Evolutionary conservation across 2,888 invertebrate genomes (phyloP).

Genomic region (Petrophora chlorosata): DNA sequence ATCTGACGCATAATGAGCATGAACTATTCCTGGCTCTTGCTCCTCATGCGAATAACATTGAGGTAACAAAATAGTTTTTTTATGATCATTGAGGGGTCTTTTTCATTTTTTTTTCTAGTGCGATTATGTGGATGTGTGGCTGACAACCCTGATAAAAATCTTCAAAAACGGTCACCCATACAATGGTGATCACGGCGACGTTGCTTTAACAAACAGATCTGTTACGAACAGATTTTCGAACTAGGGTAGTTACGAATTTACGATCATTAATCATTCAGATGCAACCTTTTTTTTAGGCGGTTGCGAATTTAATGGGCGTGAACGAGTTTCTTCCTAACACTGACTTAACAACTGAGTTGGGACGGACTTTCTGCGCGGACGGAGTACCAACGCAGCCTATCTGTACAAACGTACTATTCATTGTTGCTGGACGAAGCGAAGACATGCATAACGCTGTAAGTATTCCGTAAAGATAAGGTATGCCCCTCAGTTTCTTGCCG

Average conservation of each 20-base stretch:
- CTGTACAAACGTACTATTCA: slow-evolving; percentile 85
- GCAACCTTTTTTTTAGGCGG: slow-evolving; percentile 49
- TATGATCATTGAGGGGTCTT: no score
- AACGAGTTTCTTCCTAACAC: slow-evolving; percentile 85
- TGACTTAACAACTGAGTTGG: slow-evolving; percentile 69
- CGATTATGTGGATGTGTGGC: no score
- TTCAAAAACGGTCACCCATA: no score
- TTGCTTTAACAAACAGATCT: no score
- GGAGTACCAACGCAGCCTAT: slow-evolving; percentile 75
- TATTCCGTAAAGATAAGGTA: slow-evolving; percentile 48
- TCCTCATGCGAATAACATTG: slow-evolving; percentile 55
- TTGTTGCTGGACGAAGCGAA: slow-evolving; percentile 83
- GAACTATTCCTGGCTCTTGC: slow-evolving; percentile 68
- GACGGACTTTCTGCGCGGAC: slow-evolving; percentile 76
- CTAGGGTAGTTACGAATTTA: no score
- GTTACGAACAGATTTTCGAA: no score
- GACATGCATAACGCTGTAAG: slow-evolving; percentile 76
- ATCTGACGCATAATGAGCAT: slow-evolving; percentile 73
- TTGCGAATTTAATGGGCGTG: slow-evolving; percentile 64
- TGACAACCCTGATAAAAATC: no score
- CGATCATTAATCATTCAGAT: no score
- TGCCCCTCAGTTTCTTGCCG: no score
- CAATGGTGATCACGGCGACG: no score
- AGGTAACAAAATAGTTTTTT: no score
- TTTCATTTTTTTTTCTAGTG: no score